Evolutionary conservation across 2,797 vertebrate species (phyloP).

Genomic region (Tadarida brasiliensis): DNA sequence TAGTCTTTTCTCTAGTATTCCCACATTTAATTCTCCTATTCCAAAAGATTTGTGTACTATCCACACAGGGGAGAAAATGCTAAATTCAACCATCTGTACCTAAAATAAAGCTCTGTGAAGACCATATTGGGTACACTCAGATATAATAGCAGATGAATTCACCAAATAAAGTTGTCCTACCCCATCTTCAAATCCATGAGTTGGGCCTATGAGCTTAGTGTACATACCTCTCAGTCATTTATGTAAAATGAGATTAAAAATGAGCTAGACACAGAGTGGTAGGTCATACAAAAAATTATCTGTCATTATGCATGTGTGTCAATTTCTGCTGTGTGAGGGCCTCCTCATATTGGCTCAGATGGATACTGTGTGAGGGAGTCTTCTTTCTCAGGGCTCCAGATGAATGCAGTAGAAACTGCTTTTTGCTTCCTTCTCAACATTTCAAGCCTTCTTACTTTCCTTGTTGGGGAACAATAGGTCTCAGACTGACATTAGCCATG

Average conservation of each 20-base stretch:
- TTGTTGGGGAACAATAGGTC: neutral
- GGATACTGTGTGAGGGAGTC: neutral
- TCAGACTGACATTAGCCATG: neutral
- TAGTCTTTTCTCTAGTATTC: neutral
- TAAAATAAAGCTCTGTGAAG: neutral
- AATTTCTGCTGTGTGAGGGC: neutral
- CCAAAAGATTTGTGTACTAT: neutral
- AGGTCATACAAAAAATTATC: neutral
- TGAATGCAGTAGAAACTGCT: neutral
- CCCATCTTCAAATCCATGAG: neutral
- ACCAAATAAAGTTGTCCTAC: neutral
- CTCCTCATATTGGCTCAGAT: neutral
- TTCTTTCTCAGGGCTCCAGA: neutral
- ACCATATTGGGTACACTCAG: neutral
- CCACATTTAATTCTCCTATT: slow-evolving; percentile 29
- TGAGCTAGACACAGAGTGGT: neutral
- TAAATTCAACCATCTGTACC: neutral
- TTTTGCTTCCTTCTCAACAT: neutral
- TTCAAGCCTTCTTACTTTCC: neutral
- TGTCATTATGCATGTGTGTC: neutral
- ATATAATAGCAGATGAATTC: neutral
- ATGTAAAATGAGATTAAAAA: neutral
- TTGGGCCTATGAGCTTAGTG: neutral
- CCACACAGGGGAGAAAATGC: neutral
- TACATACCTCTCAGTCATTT: neutral